Percentiles rank a stretch among this genome's conserved stretches.
phyloP scores from a whole-genome alignment of 1,140 invertebrate species.

The Drosophila saltans region DNA sequence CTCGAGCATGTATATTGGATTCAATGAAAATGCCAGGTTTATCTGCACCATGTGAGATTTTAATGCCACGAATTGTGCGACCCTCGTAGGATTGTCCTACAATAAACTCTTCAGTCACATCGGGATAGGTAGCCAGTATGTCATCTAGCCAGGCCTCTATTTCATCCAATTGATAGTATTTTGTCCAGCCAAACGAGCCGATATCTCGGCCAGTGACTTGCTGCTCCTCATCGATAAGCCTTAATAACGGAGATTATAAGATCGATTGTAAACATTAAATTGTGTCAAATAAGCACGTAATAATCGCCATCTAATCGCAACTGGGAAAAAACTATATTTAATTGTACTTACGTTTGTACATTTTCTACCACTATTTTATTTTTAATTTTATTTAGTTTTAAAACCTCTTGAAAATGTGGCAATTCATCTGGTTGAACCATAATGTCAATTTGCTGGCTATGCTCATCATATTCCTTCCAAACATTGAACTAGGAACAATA shows the following conservation, averaged over 20 bases:
- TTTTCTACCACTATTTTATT: slow-evolving; percentile 61
- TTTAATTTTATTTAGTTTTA: slow-evolving; percentile 41
- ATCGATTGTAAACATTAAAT: slow-evolving; percentile 41
- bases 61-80: slow-evolving; percentile 86
- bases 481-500: slow-evolving; percentile 52
- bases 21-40: slow-evolving; percentile 85
- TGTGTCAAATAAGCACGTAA: slow-evolving; percentile 23
- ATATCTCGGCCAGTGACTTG: slow-evolving; percentile 51
- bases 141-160: slow-evolving; percentile 84
- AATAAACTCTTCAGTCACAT: slow-evolving; percentile 55
- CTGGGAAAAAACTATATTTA: neutral
- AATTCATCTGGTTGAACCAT: slow-evolving; percentile 64
- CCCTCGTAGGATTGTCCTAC: slow-evolving; percentile 85
- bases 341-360: slow-evolving; percentile 64
- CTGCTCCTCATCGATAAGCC: slow-evolving; percentile 70
- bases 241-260: slow-evolving; percentile 24
- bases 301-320: slow-evolving; percentile 35
- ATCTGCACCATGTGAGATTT: slow-evolving; percentile 85
- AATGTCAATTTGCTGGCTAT: slow-evolving; percentile 52
- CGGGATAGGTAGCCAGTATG: slow-evolving; percentile 74
- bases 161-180: slow-evolving; percentile 83
- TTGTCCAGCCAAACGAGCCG: slow-evolving; percentile 79
- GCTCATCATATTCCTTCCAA: slow-evolving; percentile 71
- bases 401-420: slow-evolving; percentile 39
- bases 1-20: slow-evolving; percentile 84